Evolutionary conservation across 2,888 invertebrate species (phyloP).

Genomic region (Chrysomela aeneicollis): DNA sequence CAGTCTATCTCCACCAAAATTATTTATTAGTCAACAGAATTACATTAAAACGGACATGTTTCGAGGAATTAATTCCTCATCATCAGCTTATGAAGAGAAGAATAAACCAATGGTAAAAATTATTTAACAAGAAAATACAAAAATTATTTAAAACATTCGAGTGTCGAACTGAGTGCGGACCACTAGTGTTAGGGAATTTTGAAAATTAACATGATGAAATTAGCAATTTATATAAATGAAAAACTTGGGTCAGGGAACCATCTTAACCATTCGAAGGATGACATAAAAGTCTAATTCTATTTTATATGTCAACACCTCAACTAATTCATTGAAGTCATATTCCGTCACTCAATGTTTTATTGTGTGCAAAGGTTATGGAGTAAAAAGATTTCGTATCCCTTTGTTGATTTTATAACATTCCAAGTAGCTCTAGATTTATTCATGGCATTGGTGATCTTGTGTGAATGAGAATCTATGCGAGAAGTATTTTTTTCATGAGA

Average conservation of each 20-base stretch:
- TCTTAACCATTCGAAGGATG: not conserved
- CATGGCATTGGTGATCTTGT: not conserved
- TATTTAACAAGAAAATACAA: too few species aligned
- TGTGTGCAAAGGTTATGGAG: conserved; percentile 5
- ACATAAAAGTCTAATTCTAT: not conserved
- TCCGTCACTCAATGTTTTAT: not conserved
- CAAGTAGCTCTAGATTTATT: conserved; percentile 1
- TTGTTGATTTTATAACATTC: not conserved
- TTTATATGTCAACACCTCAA: not conserved
- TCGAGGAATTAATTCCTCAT: too few species aligned
- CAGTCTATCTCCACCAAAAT: too few species aligned
- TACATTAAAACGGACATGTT: too few species aligned
- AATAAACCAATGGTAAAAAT: too few species aligned
- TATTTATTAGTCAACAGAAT: not conserved
- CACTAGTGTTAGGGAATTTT: too few species aligned
- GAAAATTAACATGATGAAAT: too few species aligned
- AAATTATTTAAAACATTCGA: too few species aligned
- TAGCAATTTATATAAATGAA: not conserved
- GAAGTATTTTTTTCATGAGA: not conserved
- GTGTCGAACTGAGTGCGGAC: too few species aligned
- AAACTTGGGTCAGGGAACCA: not conserved
- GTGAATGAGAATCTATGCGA: not conserved
- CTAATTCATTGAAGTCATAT: not conserved
- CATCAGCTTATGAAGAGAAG: too few species aligned
- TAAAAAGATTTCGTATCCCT: not conserved